Conservation (phyloP, 2,888 invertebrate genomes). For the Drosophila atroscutellata region DNA sequence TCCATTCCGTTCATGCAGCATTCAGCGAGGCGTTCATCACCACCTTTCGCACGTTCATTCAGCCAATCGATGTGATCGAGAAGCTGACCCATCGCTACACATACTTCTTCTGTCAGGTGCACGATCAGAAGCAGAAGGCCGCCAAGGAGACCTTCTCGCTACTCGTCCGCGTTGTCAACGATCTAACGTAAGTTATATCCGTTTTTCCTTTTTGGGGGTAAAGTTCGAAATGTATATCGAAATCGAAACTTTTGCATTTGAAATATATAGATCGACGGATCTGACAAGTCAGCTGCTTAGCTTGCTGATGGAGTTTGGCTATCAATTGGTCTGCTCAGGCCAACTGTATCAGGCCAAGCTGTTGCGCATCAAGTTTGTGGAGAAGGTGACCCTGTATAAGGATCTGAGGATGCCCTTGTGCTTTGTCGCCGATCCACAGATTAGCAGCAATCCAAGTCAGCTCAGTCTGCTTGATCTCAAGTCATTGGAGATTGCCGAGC, state of each 20-base stretch:
- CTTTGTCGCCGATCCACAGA: slow-evolving; percentile 65
- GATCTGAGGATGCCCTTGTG: slow-evolving; percentile 80
- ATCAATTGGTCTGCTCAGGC: slow-evolving; percentile 95
- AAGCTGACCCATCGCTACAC: slow-evolving; percentile 90
- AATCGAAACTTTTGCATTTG: not conserved
- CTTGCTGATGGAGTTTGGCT: slow-evolving; percentile 96
- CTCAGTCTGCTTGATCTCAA: slow-evolving; percentile 95
- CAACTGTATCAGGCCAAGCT: slow-evolving; percentile 96
- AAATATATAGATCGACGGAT: slow-evolving; percentile 90
- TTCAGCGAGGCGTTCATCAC: slow-evolving; percentile 96
- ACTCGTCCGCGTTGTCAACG: slow-evolving; percentile 96
- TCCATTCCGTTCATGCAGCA: slow-evolving; percentile 73
- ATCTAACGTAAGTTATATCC: slow-evolving; percentile 92
- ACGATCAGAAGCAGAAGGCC: slow-evolving; percentile 89
- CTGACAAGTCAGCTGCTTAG: slow-evolving; percentile 92
- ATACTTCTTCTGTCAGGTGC: slow-evolving; percentile 89
- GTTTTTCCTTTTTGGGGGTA: not conserved
- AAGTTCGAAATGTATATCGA: not conserved
- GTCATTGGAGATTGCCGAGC: slow-evolving; percentile 97
- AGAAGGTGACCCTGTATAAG: slow-evolving; percentile 87
- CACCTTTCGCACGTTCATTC: slow-evolving; percentile 98
- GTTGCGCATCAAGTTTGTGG: slow-evolving; percentile 94
- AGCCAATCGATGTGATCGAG: slow-evolving; percentile 93
- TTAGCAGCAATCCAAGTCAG: slow-evolving; percentile 85
- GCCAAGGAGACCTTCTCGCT: slow-evolving; percentile 95